Percentiles rank a stretch among this genome's conserved stretches.
Conservation (phyloP, 2,797 vertebrate genomes). For the Notolepis coatsorum region DNA sequence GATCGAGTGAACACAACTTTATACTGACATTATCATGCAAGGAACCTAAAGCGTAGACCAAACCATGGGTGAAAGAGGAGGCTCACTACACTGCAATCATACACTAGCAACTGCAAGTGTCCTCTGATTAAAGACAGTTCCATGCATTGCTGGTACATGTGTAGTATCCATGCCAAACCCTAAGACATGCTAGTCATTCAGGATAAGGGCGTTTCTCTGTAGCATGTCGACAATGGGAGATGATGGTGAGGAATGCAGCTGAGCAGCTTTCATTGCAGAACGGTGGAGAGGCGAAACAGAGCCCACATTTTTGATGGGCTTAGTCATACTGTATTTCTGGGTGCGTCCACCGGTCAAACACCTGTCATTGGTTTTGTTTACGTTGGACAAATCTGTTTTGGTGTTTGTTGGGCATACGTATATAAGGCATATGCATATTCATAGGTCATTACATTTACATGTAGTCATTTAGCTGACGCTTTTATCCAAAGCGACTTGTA, state of each 20-base stretch:
- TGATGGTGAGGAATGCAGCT: constrained; percentile 69
- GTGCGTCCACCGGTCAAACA: constrained; percentile 48
- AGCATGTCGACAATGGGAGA: constrained; percentile 42
- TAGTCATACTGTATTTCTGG: constrained; percentile 41
- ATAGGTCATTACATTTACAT: too few relatives aligned
- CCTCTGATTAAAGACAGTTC: background rate
- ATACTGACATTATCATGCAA: too few relatives aligned
- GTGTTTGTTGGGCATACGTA: too few relatives aligned
- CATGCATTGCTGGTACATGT: background rate
- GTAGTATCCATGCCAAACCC: background rate
- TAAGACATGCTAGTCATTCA: constrained; percentile 12
- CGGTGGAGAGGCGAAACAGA: constrained; percentile 31
- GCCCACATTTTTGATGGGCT: constrained; percentile 50
- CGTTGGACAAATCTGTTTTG: too few relatives aligned
- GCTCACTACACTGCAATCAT: too few relatives aligned
- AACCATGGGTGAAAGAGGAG: too few relatives aligned
- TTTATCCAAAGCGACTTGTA: too few relatives aligned
- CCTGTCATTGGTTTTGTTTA: background rate
- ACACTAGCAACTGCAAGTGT: too few relatives aligned
- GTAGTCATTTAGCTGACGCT: too few relatives aligned
- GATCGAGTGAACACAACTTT: too few relatives aligned
- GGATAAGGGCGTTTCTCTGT: constrained; percentile 56
- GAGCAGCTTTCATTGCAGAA: constrained; percentile 46
- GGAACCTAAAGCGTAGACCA: too few relatives aligned
- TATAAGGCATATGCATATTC: too few relatives aligned